phyloP scores from a whole-genome alignment of 2,113 vertebrate genomes.

The Oplegnathus fasciatus region DNA sequence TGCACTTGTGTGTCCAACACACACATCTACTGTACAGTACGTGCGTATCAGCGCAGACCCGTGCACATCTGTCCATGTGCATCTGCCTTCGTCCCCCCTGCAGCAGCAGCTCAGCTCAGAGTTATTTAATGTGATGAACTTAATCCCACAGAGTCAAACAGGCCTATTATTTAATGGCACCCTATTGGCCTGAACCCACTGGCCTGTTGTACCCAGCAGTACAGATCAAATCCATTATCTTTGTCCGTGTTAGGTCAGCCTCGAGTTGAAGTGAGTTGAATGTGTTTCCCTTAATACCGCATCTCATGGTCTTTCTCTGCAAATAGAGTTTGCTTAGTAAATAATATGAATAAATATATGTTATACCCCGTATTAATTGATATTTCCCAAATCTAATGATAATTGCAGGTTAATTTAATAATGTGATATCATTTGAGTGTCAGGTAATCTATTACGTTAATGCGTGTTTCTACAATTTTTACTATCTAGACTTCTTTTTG shows the following conservation, averaged over 20 bases:
- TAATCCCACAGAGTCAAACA: conserved; percentile 56
- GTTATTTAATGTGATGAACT: conserved; percentile 56
- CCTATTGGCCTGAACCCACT: conserved; percentile 65
- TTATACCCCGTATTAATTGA: not conserved
- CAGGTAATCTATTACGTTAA: too few species aligned
- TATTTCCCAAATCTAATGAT: not conserved
- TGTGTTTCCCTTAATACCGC: too few species aligned
- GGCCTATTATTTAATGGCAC: conserved; percentile 56
- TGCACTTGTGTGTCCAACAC: not conserved
- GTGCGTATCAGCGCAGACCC: not conserved
- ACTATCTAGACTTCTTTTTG: too few species aligned
- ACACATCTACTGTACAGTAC: not conserved
- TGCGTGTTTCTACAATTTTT: too few species aligned
- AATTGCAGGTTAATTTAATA: not conserved
- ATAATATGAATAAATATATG: not conserved
- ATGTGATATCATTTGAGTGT: not conserved
- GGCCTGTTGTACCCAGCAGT: conserved; percentile 45
- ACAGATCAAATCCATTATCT: conserved; percentile 47
- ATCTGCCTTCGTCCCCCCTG: conserved; percentile 25
- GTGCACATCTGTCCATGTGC: conserved; percentile 3
- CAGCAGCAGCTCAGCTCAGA: conserved; percentile 29
- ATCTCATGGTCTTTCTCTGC: too few species aligned
- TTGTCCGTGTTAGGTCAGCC: not conserved
- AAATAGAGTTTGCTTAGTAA: not conserved
- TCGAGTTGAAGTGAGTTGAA: conserved; percentile 3